These are phyloP conservation scores for Neosilurus hyrtlii DNA, from an alignment of 2,797 vertebrate species.

Conservation along the genomic window DNA sequence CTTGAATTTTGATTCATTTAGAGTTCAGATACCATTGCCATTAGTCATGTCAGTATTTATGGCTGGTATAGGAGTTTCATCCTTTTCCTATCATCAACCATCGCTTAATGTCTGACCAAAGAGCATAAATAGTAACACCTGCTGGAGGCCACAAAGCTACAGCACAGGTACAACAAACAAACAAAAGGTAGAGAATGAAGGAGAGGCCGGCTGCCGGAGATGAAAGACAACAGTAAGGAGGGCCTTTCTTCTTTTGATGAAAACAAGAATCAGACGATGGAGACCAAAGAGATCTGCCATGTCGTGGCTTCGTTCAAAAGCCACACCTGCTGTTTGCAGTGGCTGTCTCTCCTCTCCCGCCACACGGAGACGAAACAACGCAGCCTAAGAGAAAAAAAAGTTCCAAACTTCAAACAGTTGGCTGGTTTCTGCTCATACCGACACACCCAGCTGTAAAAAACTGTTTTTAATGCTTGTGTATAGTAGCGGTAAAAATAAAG, in stretches of 20 bases:
- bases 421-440: slow-evolving; percentile 59
- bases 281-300: slow-evolving; percentile 69
- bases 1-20: slow-evolving; percentile 13
- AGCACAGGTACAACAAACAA: slow-evolving; percentile 60
- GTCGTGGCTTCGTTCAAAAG: slow-evolving; percentile 74
- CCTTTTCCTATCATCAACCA: slow-evolving; percentile 40
- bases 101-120: slow-evolving; percentile 50
- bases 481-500: slow-evolving; percentile 50
- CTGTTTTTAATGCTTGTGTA: slow-evolving; percentile 54
- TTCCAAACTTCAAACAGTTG: slow-evolving; percentile 70
- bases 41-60: slow-evolving; percentile 29
- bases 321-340: slow-evolving; percentile 82
- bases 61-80: slow-evolving; percentile 43
- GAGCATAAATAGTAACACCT: slow-evolving; percentile 62
- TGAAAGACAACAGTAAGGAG: slow-evolving; percentile 72
- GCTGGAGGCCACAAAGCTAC: slow-evolving; percentile 60
- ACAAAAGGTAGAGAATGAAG: slow-evolving; percentile 60
- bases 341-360: slow-evolving; percentile 66
- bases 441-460: slow-evolving; percentile 58
- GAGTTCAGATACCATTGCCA: slow-evolving; percentile 15
- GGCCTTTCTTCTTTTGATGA: slow-evolving; percentile 75
- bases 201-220: slow-evolving; percentile 67
- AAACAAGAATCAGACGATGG: slow-evolving; percentile 78
- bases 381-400: slow-evolving; percentile 47
- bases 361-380: slow-evolving; percentile 73